A percentile compares a stretch with the other conserved stretches of the same genome.
Conservation (phyloP, 2,888 invertebrate genomes). For the Drosophila monieri region DNA sequence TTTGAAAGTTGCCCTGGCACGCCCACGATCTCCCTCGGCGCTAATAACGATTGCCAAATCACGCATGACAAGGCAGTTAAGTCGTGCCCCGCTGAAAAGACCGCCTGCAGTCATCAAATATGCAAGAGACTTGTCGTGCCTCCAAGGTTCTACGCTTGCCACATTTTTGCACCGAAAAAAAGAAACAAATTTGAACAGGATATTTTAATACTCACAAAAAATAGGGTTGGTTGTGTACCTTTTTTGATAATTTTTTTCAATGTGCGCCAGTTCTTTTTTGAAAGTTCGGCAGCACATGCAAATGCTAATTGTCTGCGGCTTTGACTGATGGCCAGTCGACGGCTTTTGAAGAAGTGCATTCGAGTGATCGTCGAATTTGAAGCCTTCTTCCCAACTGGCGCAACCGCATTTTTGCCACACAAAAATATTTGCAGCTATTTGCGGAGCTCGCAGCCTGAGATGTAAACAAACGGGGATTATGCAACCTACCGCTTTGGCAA, state of each 20-base stretch:
- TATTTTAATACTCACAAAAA: not conserved
- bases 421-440: conserved; percentile 51
- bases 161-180: conserved; percentile 18
- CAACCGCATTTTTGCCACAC: conserved; percentile 53
- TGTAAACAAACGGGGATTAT: conserved; percentile 64
- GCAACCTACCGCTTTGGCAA: conserved; percentile 51
- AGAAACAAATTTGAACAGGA: conserved; percentile 9
- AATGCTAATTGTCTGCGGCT: conserved; percentile 57
- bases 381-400: conserved; percentile 46
- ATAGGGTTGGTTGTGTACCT: not conserved
- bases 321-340: conserved; percentile 53
- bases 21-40: conserved; percentile 54
- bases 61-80: conserved; percentile 65
- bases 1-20: conserved; percentile 65
- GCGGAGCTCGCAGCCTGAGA: conserved; percentile 46
- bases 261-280: conserved; percentile 48
- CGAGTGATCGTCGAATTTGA: conserved; percentile 31
- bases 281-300: conserved; percentile 59
- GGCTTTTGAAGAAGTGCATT: conserved; percentile 44
- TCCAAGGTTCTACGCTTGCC: conserved; percentile 57
- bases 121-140: conserved; percentile 48
- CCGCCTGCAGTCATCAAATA: conserved; percentile 63
- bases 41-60: conserved; percentile 61
- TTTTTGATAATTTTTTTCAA: conserved; percentile 10
- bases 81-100: conserved; percentile 48